Percentiles rank a stretch among this genome's conserved stretches.
These are phyloP conservation scores for Nematolebias whitei DNA, from an alignment of 2,113 vertebrate genomes.

Conservation along the genomic window DNA sequence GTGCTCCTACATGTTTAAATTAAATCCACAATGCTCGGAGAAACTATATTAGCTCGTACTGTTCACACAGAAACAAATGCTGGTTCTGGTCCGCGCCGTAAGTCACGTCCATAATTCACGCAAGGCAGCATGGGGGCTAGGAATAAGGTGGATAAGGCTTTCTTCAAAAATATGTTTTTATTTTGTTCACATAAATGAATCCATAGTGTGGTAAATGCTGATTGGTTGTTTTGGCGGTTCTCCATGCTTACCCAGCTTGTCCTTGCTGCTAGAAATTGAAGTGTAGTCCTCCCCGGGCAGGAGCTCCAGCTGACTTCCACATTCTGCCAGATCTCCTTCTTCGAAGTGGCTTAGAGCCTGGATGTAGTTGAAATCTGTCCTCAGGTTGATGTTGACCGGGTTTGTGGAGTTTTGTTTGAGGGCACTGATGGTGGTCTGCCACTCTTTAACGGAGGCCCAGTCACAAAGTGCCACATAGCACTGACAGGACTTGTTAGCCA, in stretches of 20 bases:
- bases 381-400: conserved; percentile 85
- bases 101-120: too few species aligned
- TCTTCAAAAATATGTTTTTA: neutral
- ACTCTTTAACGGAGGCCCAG: conserved; percentile 94
- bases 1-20: too few species aligned
- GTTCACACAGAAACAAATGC: too few species aligned
- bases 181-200: neutral
- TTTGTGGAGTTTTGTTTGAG: conserved; percentile 88
- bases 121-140: too few species aligned
- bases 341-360: conserved; percentile 95
- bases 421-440: conserved; percentile 87
- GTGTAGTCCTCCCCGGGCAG: conserved; percentile 95
- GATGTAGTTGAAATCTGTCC: conserved; percentile 95
- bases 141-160: too few species aligned
- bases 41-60: too few species aligned
- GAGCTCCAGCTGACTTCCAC: conserved; percentile 90
- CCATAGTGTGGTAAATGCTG: too few species aligned
- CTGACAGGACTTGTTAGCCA: conserved; percentile 95
- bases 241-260: conserved; percentile 88
- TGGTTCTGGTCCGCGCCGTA: too few species aligned
- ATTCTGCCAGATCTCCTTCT: conserved; percentile 89
- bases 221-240: too few species aligned
- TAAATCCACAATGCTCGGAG: too few species aligned
- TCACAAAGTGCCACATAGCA: conserved; percentile 94
- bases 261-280: conserved; percentile 85